Base-by-base conservation (phyloP, 2,888 invertebrate genomes). In the Dione juno region DNA sequence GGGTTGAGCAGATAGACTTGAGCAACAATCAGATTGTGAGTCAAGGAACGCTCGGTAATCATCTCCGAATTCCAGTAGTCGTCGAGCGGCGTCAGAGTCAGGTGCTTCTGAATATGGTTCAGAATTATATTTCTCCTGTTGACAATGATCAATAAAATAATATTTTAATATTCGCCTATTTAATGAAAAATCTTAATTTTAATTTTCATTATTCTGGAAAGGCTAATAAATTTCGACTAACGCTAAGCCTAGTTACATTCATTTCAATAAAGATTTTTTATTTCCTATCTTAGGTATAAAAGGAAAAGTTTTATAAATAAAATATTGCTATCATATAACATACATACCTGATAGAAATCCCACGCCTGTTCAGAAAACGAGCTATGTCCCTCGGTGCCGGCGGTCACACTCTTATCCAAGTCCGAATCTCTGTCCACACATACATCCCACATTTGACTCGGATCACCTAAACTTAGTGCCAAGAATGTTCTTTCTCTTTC, bases 361-460 rank as follows among this genome's bases (percentile, higher is more conserved):
- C 98, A 98, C 61, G 98, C 97, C 80, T 97, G 97, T 87, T 98
- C 98, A 0, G 97, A 97, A 85, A 97, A 95, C 82, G 97, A 97
- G 81, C 96, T 95, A 77, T 96, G 96, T 82, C 96, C 96, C 83
- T 96, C 96, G 0, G 95, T 95, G 35, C 95, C 94, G 11, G 94
- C 94, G 0, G 94, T 95, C 53, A 94, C 93, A 82, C 95, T 96
- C 75, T 89, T 93, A 79, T 95, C 94, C 8, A 92, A 75, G 77
- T 93, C 93, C 0, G 93, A 93, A 74, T 93, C 93, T 69, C 92
- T 93, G 67, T 93, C 93, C 72, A 91, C 79, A 9, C 86, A 87
- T 28, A 91, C 78, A 74, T 93, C 91, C 91, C 92, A 93, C 79
- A 93, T 75, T 73, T 89, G 88, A 74, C 81, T 88, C 1, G 92